Percentiles rank a stretch among this genome's conserved stretches.
These are phyloP conservation scores for Drosophila affinis DNA, from an alignment of 2,888 invertebrate species.

Conservation along the genomic window DNA sequence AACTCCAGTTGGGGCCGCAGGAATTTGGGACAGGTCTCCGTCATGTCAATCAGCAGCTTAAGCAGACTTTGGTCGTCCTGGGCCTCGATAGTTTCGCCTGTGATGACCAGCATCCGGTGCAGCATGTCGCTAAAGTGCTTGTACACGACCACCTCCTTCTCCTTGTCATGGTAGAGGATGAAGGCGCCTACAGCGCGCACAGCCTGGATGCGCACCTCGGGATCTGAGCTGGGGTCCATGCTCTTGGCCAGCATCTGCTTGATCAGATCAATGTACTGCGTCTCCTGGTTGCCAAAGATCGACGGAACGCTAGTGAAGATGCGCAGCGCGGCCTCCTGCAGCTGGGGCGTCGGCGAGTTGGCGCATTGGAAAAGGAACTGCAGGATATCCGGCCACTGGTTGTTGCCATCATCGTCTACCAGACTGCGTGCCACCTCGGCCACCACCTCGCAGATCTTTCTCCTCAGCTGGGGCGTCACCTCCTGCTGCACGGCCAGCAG, in stretches of 20 bases:
- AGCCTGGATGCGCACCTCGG: constrained; percentile 91
- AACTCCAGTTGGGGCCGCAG: constrained; percentile 93
- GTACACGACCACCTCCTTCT: constrained; percentile 95
- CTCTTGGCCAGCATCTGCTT: constrained; percentile 97
- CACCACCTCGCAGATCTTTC: constrained; percentile 97
- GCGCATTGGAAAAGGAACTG: constrained; percentile 98
- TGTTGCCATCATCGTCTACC: constrained; percentile 97
- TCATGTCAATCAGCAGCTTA: constrained; percentile 96
- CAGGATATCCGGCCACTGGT: constrained; percentile 98
- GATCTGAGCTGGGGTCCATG: constrained; percentile 88
- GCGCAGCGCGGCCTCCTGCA: constrained; percentile 96
- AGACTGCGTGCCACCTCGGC: constrained; percentile 98
- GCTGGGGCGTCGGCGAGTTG: constrained; percentile 90
- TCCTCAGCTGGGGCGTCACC: constrained; percentile 90
- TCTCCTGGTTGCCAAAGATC: constrained; percentile 97
- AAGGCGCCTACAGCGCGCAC: constrained; percentile 94
- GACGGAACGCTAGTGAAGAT: constrained; percentile 99
- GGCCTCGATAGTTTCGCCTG: constrained; percentile 91
- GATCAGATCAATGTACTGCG: constrained; percentile 94
- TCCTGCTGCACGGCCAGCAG: constrained; percentile 93
- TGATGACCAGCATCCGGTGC: constrained; percentile 89
- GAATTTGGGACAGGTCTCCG: constrained; percentile 96
- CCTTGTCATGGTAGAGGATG: constrained; percentile 91
- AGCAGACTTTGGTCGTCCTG: constrained; percentile 95
- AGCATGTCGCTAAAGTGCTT: constrained; percentile 95